Evolutionary conservation across 2,888 invertebrate genomes (phyloP).

Genomic region (Anarsia innoxiella): DNA sequence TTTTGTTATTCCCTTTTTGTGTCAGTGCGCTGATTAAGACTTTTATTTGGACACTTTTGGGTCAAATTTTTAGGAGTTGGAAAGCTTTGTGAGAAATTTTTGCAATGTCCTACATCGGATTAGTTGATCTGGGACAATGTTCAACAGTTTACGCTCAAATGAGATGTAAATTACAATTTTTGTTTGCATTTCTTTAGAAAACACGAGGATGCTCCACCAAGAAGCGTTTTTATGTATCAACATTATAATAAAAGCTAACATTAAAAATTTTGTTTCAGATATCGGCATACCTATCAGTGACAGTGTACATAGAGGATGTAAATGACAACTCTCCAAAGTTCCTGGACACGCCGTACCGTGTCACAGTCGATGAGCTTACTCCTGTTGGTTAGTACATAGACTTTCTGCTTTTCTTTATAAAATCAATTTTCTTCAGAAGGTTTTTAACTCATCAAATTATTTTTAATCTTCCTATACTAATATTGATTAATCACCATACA

Average conservation of each 20-base stretch:
- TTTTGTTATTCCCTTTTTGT: neutral
- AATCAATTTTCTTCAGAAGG: too few relatives aligned
- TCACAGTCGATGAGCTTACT: conserved; percentile 87
- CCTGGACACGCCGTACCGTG: conserved; percentile 84
- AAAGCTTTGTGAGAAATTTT: neutral
- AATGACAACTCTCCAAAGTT: conserved; percentile 90
- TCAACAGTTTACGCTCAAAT: neutral
- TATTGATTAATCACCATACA: too few relatives aligned
- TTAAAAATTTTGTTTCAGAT: conserved; percentile 78
- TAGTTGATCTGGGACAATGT: neutral
- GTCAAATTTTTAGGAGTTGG: neutral
- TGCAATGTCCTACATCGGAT: neutral
- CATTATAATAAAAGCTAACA: too few relatives aligned
- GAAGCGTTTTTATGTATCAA: too few relatives aligned
- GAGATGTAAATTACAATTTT: neutral
- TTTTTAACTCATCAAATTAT: too few relatives aligned
- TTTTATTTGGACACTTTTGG: neutral
- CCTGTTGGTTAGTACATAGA: conserved; percentile 78
- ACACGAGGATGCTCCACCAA: too few relatives aligned
- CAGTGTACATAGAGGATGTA: conserved; percentile 91
- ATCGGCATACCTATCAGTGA: conserved; percentile 87
- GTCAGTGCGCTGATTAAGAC: conserved; percentile 4
- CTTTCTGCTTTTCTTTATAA: too few relatives aligned
- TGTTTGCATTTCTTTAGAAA: too few relatives aligned
- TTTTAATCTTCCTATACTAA: too few relatives aligned